Conservation (phyloP, 2,797 vertebrate species). For the Myotis pilosus region DNA sequence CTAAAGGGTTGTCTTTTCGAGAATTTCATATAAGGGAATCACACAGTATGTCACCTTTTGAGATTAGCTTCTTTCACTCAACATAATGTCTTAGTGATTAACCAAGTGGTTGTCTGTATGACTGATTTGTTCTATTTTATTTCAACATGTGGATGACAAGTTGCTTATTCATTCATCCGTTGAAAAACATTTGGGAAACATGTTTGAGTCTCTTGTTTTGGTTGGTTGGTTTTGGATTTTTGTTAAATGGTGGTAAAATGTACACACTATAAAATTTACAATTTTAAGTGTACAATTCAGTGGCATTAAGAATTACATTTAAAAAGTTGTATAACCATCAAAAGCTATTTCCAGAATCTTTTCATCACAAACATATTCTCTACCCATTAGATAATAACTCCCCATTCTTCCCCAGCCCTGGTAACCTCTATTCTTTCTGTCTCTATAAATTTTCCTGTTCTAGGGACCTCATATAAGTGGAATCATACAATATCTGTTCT, state of each 20-base stretch:
- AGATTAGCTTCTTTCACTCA: neutral
- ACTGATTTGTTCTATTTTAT: neutral
- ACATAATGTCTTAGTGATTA: neutral
- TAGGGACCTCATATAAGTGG: neutral
- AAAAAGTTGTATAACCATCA: neutral
- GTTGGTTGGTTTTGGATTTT: neutral
- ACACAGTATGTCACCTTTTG: neutral
- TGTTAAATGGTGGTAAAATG: neutral
- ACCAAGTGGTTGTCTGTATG: neutral
- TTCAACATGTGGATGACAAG: neutral
- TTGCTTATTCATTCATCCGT: neutral
- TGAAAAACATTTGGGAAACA: neutral
- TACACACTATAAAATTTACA: neutral
- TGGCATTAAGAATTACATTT: neutral
- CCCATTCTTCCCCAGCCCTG: neutral
- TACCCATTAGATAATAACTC: neutral
- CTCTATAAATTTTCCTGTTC: neutral
- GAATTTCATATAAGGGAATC: neutral
- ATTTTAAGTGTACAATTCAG: neutral
- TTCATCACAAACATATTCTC: neutral
- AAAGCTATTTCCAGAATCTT: neutral
- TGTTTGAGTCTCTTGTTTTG: neutral
- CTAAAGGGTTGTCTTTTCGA: neutral
- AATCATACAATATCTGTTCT: neutral
- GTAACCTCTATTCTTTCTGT: neutral